Evolutionary conservation across 1,140 invertebrate genomes (phyloP).

Genomic region (Zaprionus inermis): DNA sequence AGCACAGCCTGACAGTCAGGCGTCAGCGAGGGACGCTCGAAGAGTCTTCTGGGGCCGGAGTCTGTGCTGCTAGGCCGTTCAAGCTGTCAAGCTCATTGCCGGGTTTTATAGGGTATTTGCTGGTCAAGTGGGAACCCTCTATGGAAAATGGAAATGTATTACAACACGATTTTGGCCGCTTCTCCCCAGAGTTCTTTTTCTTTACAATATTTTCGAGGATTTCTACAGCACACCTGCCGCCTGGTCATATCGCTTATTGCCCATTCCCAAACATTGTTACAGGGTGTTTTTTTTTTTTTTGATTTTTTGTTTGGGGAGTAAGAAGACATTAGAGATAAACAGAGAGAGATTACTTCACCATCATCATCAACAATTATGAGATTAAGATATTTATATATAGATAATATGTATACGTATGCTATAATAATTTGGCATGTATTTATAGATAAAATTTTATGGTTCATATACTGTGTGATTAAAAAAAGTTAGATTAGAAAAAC

Average conservation of each 20-base stretch:
- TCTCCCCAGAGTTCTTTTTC: constrained; percentile 83
- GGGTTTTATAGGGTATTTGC: neutral
- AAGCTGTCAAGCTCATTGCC: neutral
- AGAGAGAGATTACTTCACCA: constrained; percentile 84
- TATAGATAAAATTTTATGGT: constrained; percentile 53
- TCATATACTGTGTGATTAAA: constrained; percentile 77
- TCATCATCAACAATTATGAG: constrained; percentile 82
- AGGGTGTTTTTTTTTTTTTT: constrained; percentile 48
- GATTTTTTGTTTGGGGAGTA: constrained; percentile 73
- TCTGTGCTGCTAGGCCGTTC: constrained; percentile 34
- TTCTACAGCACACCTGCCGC: constrained; percentile 86
- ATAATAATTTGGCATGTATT: constrained; percentile 55
- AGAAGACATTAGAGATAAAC: constrained; percentile 84
- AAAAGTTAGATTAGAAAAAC: constrained; percentile 78
- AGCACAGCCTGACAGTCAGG: constrained; percentile 22
- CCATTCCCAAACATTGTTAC: constrained; percentile 86
- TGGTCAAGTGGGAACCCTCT: constrained; percentile 22
- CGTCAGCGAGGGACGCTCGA: constrained; percentile 46
- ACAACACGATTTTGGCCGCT: constrained; percentile 83
- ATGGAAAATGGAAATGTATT: constrained; percentile 84
- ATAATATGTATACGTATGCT: constrained; percentile 49
- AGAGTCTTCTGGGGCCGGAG: constrained; percentile 24
- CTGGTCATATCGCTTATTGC: constrained; percentile 88
- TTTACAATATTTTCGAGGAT: constrained; percentile 84
- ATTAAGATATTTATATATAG: constrained; percentile 48